Evolutionary conservation across 2,113 vertebrate species (phyloP), one percentile per base, ranked within the genome.

Genomic region (Emydocephalus ijimae): DNA sequence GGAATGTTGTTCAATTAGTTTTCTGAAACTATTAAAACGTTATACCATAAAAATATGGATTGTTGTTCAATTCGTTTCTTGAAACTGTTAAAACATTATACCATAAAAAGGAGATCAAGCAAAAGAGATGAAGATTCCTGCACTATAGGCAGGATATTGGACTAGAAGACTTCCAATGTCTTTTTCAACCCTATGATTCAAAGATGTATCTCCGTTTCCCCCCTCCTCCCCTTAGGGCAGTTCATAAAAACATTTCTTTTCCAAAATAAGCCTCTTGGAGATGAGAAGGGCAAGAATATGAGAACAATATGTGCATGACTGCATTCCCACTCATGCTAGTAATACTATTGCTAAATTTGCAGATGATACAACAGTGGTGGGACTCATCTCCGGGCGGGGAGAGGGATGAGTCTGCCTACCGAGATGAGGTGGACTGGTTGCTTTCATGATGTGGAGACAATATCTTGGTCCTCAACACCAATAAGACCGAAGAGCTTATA

Each of bases 21-120:
- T 92, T 95, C 92, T 5, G 1, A 92, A 96, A 93, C 2, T 29
- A 52, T 52, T 52, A 91, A 24, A 15, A 52, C 11, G 59, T 90
- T 74, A n/a, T 59, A 12, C 24, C 5, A 39, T 89, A 89, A 23
- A 57, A 89, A 39, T 24, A 87, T 0, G 24, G 23, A 91, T 93
- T 74, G 81, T 64, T 92, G 34, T 52, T 43, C 52, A 89, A 91
- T 87, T 95, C 92, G 92, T 52, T 93, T 92, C 95, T 92, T 7
- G 1, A 92, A 96, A 93, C 2, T 24, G 29, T 52, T 52, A 91
- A 24, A 15, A 52, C 23, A 64, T 90, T 74, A n/a, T 59, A 12
- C 24, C 11, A 39, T 89, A 89, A 39, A 57, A 89, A 39, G 14
- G 24, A 61, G 10, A 45, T 69, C 21, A 26, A 48, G 20, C 39